A percentile compares a stretch with the other conserved stretches of the same genome.
Conservation (phyloP, 2,888 invertebrate species). For the Eubasilissa splendida region DNA sequence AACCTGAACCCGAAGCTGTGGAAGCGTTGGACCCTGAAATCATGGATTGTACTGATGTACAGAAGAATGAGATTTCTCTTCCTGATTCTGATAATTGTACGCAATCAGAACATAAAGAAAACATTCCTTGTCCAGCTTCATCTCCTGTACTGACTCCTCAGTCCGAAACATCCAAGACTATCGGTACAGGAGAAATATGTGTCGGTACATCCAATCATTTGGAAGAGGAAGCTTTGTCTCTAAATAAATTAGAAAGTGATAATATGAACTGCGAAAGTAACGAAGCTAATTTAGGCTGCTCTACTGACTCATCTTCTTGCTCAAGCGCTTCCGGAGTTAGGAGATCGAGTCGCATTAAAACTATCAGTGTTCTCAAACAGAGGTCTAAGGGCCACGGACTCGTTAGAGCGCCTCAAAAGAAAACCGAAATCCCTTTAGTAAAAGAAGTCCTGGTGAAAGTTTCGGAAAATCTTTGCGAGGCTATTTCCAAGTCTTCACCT, state of each 20-base stretch:
- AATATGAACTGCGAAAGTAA: slow-evolving; percentile 63
- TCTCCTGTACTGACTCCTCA: not conserved
- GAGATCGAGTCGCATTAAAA: slow-evolving; percentile 83
- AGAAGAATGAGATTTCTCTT: not conserved
- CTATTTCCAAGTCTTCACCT: slow-evolving; percentile 65
- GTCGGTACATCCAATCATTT: not conserved
- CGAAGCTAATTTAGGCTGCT: slow-evolving; percentile 61
- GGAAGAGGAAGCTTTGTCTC: slow-evolving; percentile 28
- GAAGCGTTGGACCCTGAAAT: not conserved
- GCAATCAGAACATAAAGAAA: not conserved
- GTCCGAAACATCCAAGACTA: not conserved
- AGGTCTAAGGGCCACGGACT: slow-evolving; percentile 78
- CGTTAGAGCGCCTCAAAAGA: slow-evolving; percentile 73
- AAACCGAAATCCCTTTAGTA: slow-evolving; percentile 70
- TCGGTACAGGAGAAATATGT: not conserved
- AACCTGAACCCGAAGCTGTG: not conserved
- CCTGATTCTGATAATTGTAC: not conserved
- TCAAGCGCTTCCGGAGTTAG: slow-evolving; percentile 76
- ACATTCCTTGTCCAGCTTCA: not conserved
- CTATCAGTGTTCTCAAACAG: slow-evolving; percentile 80
- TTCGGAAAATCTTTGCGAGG: slow-evolving; percentile 76
- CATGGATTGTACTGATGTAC: slow-evolving; percentile 15
- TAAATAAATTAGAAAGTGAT: slow-evolving; percentile 38
- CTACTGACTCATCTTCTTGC: slow-evolving; percentile 69
- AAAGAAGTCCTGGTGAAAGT: slow-evolving; percentile 67